These are phyloP conservation scores for Athene cunicularia DNA, from an alignment of 2,113 vertebrate species.

Conservation along the genomic window DNA sequence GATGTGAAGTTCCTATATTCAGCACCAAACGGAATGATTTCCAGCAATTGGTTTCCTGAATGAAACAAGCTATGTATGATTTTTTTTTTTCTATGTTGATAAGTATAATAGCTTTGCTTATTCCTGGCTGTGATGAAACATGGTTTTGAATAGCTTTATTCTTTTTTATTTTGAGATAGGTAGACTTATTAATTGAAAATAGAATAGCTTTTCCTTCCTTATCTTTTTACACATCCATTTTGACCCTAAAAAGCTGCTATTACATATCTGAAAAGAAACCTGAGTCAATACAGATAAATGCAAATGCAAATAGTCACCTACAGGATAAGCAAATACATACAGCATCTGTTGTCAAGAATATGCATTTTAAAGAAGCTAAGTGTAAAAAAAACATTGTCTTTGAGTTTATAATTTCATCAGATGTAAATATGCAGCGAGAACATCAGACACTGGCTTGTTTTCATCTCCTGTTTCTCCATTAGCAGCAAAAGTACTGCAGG, in stretches of 20 bases:
- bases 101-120: background rate
- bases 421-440: background rate
- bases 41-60: background rate
- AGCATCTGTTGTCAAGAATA: constrained; percentile 10
- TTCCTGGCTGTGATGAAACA: background rate
- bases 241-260: background rate
- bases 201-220: constrained; percentile 23
- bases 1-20: background rate
- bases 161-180: background rate
- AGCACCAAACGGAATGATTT: background rate
- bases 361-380: background rate
- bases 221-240: constrained; percentile 22
- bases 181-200: background rate
- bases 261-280: constrained; percentile 3
- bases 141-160: background rate
- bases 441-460: background rate
- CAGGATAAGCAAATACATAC: constrained; percentile 18
- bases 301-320: constrained; percentile 15
- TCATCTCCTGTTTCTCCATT: constrained; percentile 6
- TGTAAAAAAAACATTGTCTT: background rate
- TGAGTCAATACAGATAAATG: constrained; percentile 14
- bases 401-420: background rate
- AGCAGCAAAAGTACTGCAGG: background rate
- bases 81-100: background rate
- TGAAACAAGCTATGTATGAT: background rate